Base-by-base conservation (phyloP, 2,888 invertebrate species). In the Diabrotica balteata region DNA sequence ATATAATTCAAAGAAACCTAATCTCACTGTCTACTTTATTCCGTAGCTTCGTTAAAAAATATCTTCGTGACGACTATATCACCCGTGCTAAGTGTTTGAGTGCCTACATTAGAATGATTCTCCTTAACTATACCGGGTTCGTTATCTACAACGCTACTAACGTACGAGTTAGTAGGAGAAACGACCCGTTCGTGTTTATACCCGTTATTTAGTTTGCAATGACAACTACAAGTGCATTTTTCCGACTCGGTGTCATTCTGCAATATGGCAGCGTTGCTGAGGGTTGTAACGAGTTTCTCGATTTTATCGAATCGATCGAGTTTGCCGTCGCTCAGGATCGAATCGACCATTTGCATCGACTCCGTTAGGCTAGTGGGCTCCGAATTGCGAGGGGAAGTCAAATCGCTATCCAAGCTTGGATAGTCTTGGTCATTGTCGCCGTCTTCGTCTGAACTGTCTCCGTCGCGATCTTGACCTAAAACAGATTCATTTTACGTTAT, bases 1-100 rank as follows among this genome's bases (percentile, higher is more conserved):
- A 22, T 17, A 46, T 44, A 45, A 62, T 52, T 42, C 32, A n/a
- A 59, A 51, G 47, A 46, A 10, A 50, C 43, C 10, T 52, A 52
- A 42, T 45, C 44, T 45, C 3, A 10, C 11, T 11, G 4, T 22
- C n/a, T 57, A 60, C 32, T 51, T 70, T 68, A 80, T 59, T 81
- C 80, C 11, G 75, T 75, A 51, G 75, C 63, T 72, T 84, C 84
- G 70, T 81, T 81, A 75, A 84, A 84, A 76, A 78, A 90, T 79
- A 95, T 93, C 84, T 93, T 92, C 54, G 95, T 95, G 78, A 96
- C 94, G 63, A 95, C 95, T 79, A 96, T 93, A 82, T 96, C 96
- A 59, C 96, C 96, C 17, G 96, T 96, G 81, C 95, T 95, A 57
- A 95, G 86, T 2, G 96, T 96, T 84, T 96, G 96, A 67, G 92